These are phyloP conservation scores for Thaleichthys pacificus DNA, from an alignment of 2,797 vertebrate species.

Conservation along the genomic window DNA sequence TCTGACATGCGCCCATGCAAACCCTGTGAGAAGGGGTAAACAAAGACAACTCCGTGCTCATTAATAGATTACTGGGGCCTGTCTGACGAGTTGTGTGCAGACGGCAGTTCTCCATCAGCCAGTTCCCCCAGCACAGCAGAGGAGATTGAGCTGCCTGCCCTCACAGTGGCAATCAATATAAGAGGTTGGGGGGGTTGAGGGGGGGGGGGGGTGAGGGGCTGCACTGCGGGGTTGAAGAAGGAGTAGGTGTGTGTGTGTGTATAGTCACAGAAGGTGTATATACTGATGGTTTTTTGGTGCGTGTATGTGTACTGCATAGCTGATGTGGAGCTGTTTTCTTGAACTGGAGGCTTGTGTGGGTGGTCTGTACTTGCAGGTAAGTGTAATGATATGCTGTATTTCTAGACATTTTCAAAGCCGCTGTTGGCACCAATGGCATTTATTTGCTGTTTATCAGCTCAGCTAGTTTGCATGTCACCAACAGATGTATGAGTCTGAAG, in stretches of 20 bases:
- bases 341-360: background rate
- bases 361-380: background rate
- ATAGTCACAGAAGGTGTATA: background rate
- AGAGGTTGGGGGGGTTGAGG: background rate
- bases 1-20: too few relatives aligned
- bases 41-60: conserved; percentile 2
- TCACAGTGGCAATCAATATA: conserved; percentile 22
- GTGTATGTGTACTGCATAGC: background rate
- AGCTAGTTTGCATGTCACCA: too few relatives aligned
- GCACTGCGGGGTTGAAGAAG: background rate
- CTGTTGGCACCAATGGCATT: too few relatives aligned
- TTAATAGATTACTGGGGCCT: conserved; percentile 26
- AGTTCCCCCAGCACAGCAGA: conserved; percentile 6
- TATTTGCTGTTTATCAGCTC: too few relatives aligned
- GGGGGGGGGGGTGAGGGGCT: too few relatives aligned
- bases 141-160: conserved; percentile 21
- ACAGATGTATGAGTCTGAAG: too few relatives aligned
- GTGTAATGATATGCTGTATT: too few relatives aligned
- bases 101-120: conserved; percentile 19
- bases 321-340: background rate
- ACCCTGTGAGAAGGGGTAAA: background rate
- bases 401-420: too few relatives aligned
- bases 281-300: background rate
- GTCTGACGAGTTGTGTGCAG: conserved; percentile 1
- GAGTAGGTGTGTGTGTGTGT: conserved; percentile 3